Conservation (phyloP, 2,888 invertebrate genomes). For the Crematogaster levior region DNA sequence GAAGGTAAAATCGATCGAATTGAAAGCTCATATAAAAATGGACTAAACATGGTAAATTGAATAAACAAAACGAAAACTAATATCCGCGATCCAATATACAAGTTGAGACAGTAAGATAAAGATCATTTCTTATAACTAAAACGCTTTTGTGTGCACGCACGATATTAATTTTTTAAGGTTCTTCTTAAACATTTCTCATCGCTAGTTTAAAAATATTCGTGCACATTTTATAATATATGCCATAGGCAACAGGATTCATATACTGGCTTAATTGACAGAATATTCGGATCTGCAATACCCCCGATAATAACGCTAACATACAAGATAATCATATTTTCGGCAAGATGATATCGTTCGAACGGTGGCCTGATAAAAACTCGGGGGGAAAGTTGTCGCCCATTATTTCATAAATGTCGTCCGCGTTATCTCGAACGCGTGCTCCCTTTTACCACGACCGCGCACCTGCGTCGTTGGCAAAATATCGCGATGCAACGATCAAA, state of each 20-base stretch:
- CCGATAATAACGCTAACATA: neutral
- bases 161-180: neutral
- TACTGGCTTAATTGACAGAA: conserved; percentile 16
- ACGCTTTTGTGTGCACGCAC: neutral
- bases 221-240: neutral
- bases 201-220: neutral
- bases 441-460: conserved; percentile 5
- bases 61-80: neutral
- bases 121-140: neutral
- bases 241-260: neutral
- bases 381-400: conserved; percentile 9
- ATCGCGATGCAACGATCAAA: neutral
- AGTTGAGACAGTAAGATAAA: neutral
- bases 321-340: too few relatives aligned
- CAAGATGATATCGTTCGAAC: conserved; percentile 7
- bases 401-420: conserved; percentile 27
- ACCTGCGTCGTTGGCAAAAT: neutral
- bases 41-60: neutral
- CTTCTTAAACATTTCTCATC: neutral
- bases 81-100: neutral
- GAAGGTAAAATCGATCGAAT: neutral
- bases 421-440: conserved; percentile 1
- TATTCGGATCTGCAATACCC: neutral
- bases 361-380: conserved; percentile 5
- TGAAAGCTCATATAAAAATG: neutral